Conservation (phyloP, 2,797 vertebrate species). For the Calcarius lapponicus region DNA sequence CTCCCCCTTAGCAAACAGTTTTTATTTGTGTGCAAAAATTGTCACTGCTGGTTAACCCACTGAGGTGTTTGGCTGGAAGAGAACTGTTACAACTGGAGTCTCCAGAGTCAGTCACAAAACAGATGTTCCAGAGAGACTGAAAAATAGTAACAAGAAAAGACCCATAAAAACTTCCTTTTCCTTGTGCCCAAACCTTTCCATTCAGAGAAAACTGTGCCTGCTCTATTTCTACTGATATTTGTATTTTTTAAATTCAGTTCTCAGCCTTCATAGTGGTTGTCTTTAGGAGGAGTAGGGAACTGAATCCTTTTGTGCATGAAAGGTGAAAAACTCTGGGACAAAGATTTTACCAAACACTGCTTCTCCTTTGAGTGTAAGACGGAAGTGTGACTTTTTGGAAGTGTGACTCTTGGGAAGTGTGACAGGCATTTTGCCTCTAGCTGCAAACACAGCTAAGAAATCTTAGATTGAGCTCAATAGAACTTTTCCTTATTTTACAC, state of each 20-base stretch:
- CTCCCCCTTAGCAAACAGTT: background rate
- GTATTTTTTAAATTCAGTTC: background rate
- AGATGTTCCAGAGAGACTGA: background rate
- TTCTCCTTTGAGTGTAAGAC: background rate
- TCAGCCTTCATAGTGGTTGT: background rate
- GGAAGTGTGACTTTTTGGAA: background rate
- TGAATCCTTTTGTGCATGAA: background rate
- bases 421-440: background rate
- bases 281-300: background rate
- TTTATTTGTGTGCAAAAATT: background rate
- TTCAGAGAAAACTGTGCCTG: background rate
- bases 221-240: background rate
- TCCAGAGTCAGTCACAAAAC: background rate
- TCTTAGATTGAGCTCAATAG: background rate
- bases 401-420: background rate
- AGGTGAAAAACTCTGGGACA: background rate
- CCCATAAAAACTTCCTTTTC: background rate
- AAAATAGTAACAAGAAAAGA: background rate
- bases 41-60: background rate
- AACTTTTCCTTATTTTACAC: background rate
- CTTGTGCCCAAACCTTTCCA: background rate
- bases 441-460: background rate
- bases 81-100: background rate
- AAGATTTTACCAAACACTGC: background rate
- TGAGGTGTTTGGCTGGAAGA: background rate